Evolutionary conservation across 2,797 vertebrate species (phyloP), one percentile per base, ranked within the genome.

Genomic region (Lerista edwardsae): DNA sequence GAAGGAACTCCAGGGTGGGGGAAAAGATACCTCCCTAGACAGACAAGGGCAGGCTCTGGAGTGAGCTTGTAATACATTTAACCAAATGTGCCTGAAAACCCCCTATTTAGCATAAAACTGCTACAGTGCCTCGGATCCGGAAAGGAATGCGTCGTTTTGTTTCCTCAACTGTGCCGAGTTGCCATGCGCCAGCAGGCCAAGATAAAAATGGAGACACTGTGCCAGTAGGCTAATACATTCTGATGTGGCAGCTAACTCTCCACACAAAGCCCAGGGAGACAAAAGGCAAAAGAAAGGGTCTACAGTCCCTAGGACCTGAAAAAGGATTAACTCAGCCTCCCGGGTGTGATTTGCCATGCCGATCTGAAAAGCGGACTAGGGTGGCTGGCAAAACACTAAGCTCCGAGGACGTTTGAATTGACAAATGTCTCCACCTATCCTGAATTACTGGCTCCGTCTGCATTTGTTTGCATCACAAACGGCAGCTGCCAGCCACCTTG

Each of bases 401-500:
- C 87, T 88, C 44, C 87, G 88, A 89, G 80, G 80, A 94, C 89
- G 72, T 82, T 89, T 91, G 90, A 90, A 93, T 86, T 93, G 87
- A 86, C 90, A 93, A 95, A 91, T 91, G 93, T 76, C 65, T 68
- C 87, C 89, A 69, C 87, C 84, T 84, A 81, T 91, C 81, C 91
- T 89, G 86, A 94, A 89, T 94, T 82, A 87, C 77, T 78, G 36
- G 83, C 87, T 92, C 93, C 93, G 93, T 95, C 93, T 95, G 93
- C 93, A 92, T 92, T 93, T 94, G 89, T 87, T 83, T 91, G 88
- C 74, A 84, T 90, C 88, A 89, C 90, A 90, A 90, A 4, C 88
- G 90, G 91, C 93, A 95, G 94, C 92, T 94, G 91, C 87, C 88
- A 91, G 73, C 93, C 93, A 93, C 84, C 93, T 90, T 93, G 91